Evolutionary conservation across 92 coral and sea anemone species (phyloP), one percentile per base, ranked within the genome.

Genomic region (Diadumene lineata): DNA sequence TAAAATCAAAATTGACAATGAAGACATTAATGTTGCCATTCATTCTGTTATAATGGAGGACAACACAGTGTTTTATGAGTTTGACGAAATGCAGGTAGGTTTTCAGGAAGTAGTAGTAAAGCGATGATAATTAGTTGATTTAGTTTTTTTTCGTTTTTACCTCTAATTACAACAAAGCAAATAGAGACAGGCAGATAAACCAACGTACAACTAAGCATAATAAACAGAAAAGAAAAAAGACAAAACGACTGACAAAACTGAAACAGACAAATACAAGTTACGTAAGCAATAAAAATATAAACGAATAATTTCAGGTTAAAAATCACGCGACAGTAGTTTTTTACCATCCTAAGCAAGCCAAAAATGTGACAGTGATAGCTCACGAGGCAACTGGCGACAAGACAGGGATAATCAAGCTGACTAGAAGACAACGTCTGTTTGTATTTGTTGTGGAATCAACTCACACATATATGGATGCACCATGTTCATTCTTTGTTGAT

Each of bases 381-480:
- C 97, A 88, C 55, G 97, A 92, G 64, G 86, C 88, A 24, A 92
- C 91, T 8, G 97, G 97, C 21, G 93, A 92, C 75, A 92, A 92
- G 80, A 85, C 97, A 24, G 97, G 97, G 0, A 75, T 92, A 15
- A 83, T 92, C 43, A 85, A 84, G 55, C 75, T 92, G 61, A 86
- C 81, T 32, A 78, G 79, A 62, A 76, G 97, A 8, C 97, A 92
- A 76, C 79, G 93, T 43, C 75, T 89, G 79, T 89, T 89, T 62
- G 93, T 89, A 21, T 89, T 89, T 74, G 82, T 89, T 2, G 93
- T 92, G 27, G 89, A 92, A 78, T 88, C 93, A 31, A 92, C 93
- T 7, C 97, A 92, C 78, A 92, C 97, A 11, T 92, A 92, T 84
- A 87, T 92, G 88, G 97, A 92, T 66, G 97, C 93, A 30, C 97